These are phyloP conservation scores for Montipora capitata DNA, from an alignment of 92 coral and sea anemone genomes.

Conservation along the genomic window DNA sequence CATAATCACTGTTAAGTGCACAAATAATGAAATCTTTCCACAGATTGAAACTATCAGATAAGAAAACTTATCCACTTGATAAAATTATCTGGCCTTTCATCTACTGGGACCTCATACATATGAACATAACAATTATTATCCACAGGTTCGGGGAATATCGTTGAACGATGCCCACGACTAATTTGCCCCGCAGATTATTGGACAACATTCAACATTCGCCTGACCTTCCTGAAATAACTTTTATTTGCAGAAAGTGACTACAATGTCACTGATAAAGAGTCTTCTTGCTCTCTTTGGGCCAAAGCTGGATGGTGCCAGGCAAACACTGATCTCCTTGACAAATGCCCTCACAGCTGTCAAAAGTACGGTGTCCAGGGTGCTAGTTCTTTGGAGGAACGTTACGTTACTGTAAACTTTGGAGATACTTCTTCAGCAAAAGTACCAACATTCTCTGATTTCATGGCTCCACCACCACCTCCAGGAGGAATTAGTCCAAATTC, in stretches of 20 bases:
- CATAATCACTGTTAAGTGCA: no score
- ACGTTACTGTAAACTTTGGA: slow-evolving; percentile 32
- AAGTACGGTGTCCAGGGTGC: slow-evolving; percentile 51
- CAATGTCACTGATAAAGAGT: slow-evolving; percentile 53
- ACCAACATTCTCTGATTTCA: slow-evolving; percentile 2
- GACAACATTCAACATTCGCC: no score
- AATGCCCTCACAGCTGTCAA: slow-evolving; percentile 75
- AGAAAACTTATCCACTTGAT: no score
- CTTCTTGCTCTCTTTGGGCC: slow-evolving; percentile 66
- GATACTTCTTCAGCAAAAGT: slow-evolving; percentile 1
- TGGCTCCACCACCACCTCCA: slow-evolving; percentile 40
- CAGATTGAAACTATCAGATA: no score
- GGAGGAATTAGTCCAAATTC: slow-evolving; percentile 27
- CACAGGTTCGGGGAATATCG: no score
- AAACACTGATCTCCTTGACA: slow-evolving; percentile 24
- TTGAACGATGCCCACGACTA: no score
- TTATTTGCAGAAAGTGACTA: slow-evolving; percentile 23
- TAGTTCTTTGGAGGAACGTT: slow-evolving; percentile 35
- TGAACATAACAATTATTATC: no score
- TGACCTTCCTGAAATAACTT: neutral
- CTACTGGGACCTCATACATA: no score
- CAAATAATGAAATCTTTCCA: no score
- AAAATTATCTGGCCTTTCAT: no score
- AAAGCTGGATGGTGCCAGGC: slow-evolving; percentile 63
- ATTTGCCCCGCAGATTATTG: no score